phyloP scores from a whole-genome alignment of 2,113 vertebrate species.

The Haplotaxodon microlepis region DNA sequence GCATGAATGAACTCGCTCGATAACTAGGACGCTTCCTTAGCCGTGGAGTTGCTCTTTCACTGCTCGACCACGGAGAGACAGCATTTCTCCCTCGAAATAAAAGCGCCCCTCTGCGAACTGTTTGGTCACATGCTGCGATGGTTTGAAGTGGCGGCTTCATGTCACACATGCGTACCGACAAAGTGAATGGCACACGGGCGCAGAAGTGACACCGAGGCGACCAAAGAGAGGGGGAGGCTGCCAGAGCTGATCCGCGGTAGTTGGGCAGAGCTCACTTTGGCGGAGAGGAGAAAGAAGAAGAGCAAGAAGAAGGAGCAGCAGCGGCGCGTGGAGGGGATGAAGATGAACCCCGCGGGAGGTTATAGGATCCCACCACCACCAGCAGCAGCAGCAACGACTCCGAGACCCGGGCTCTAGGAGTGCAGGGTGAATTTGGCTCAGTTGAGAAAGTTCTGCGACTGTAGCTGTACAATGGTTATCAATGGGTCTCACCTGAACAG shows the following conservation, averaged over 20 bases:
- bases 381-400: not conserved
- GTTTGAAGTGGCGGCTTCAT: slow-evolving; percentile 52
- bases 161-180: slow-evolving; percentile 62
- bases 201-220: slow-evolving; percentile 35
- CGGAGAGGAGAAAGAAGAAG: not conserved
- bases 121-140: slow-evolving; percentile 47
- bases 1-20: slow-evolving; percentile 43
- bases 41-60: not conserved
- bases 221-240: not conserved
- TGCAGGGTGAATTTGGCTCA: slow-evolving; percentile 21
- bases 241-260: not conserved
- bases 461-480: slow-evolving; percentile 64
- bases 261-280: not conserved
- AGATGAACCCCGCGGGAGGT: slow-evolving; percentile 37
- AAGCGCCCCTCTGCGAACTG: not conserved
- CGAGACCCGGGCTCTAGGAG: not conserved
- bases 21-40: not conserved
- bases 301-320: not conserved
- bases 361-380: not conserved
- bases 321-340: slow-evolving; percentile 17
- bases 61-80: slow-evolving; percentile 46
- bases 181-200: slow-evolving; percentile 63
- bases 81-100: slow-evolving; percentile 22
- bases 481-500: slow-evolving; percentile 80
- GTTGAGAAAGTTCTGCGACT: slow-evolving; percentile 49